Base-by-base conservation (phyloP, 2,797 vertebrate genomes). In the Allobates femoralis region DNA sequence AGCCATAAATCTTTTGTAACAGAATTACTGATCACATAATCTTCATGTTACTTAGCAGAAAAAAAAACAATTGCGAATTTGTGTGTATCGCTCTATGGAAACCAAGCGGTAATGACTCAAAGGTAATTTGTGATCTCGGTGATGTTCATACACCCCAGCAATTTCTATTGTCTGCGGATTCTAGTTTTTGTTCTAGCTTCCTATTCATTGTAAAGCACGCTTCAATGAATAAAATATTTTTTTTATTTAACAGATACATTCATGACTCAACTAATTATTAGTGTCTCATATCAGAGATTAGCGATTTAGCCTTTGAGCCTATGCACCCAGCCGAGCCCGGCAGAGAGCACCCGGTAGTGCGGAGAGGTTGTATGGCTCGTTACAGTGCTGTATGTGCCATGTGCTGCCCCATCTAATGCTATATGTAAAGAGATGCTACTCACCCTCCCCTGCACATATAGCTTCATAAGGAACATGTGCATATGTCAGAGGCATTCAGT, bases 21-120 rank as follows among this genome's bases (percentile, higher is more conserved):
- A 30, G 41, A 30, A 51, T 14, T 30, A 51, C 50, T 23, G 18
- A 69, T 81, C 46, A 26, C 30, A 67, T 64, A 18, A n/a, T 64
- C 23, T 8, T 41, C 6, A 8, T 53, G 62, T 81, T 69, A 81
- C 79, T 69, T 23, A 32, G 34, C 34, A 26, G 26, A 55, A 34
- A 34, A 55, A 55, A 34, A 81, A 55, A 82, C 80, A 82, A 71
- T 82, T 23, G n/a, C 6, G 23, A 30, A 26, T 28, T 23, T 73
- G 81, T 73, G 51, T 56, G 34, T 18, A 58, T 46, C 32, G 18
- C 53, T 37, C 67, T 14, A 58, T 83, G 81, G 67, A 11, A 83
- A 83, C 81, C 51, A 18, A 14, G 18, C 10, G 19, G 8, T 66
- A 53, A 66, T 81, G 79, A 69, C 46, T 81, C 79, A 23, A 12